Base-by-base conservation (phyloP, 2,113 vertebrate species). In the Chitala chitala region DNA sequence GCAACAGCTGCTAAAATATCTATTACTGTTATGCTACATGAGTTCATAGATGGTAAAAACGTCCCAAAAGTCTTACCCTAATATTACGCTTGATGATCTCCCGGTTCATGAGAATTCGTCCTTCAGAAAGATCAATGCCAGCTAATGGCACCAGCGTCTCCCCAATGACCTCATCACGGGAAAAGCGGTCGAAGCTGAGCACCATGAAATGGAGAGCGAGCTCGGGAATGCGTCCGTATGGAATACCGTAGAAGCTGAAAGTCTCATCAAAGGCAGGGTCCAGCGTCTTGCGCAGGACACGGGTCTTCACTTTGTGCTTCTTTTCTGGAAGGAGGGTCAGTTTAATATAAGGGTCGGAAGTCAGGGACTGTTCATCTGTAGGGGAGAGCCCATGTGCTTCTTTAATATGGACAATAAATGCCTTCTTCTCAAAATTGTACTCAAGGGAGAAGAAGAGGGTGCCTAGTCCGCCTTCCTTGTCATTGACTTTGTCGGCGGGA, bases 331-430 rank as follows among this genome's bases (percentile, higher is more conserved):
- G 86, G 77, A 99, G 91, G 51, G 95, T 98, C 91, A 99, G 91
- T 88, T 99, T 99, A 86, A 99, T 96, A 84, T 98, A 99, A 0
- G 97, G 97, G 86, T 99, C 97, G 73, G 97, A 98, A 78, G 95
- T 99, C 92, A 98, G 90, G 0, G 97, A 98, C 83, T 98, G 97
- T 76, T 98, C 97, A 56, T 99, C 96, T 76, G 95, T 98, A 58
- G 96, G 94, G 12, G 91, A 94, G 72, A 99, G 85, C 3, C 95
- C 94, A 54, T 92, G 90, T 53, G 96, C 97, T 86, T 98, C 96
- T 84, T 97, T 95, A 80, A 99, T 98, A 80, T 98, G 95, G 59
- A 99, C 97, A 71, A 99, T 87, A 83, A 99, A 98, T 1, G 95
- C 93, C 77, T 98, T 98, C 87, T 88, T 98, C 86, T 98, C 94